Evolutionary conservation across 2,888 invertebrate species (phyloP), one percentile per base, ranked within the genome.

Genomic region (Tenthredo distinguenda): DNA sequence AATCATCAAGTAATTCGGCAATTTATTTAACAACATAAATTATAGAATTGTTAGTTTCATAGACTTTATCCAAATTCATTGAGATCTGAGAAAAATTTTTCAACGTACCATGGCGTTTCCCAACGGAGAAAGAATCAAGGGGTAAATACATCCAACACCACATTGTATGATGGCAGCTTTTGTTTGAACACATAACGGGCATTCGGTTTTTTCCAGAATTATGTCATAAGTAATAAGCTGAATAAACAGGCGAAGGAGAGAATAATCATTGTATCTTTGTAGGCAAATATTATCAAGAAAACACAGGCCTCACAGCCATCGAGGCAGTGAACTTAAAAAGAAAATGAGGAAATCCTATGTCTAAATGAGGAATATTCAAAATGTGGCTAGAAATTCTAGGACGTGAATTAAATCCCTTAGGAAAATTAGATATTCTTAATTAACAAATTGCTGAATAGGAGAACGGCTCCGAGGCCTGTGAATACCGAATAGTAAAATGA

Each of bases 171-270:
- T 92, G 2, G 95, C 94, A 40, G 96, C 95, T 86, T 94, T 94
- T 0, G 96, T 87, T 93, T 97, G 96, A 37, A 95, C 89, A 90
- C 97, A 97, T 6, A 96, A 89, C 0, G 96, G 95, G 89, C 97
- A 97, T 1, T 91, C 87, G 0, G 94, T 93, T 50, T 94, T 95
- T 91, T 95, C 94, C 31, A 97, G 88, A 3, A 97, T 87, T 85
- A 97, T 92, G 26, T 95, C 93, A 0, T 94, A 94, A 88, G 96
- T 93, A 74, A 97, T 91, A 84, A 95, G 88, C 95, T 96, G 92
- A 72, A 94, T 93, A 4, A 68, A 18, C 15, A 21, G 21, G 1
- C 18, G 71, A 85, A 68, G 26, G 58, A 81, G 0, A 26, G 26
- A 26, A 26, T 26, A 26, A 26, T 26, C 26, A 26, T 26, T 26